These are phyloP conservation scores for Trigoniulus corallinus DNA, from an alignment of 1,140 invertebrate genomes.

Conservation along the genomic window DNA sequence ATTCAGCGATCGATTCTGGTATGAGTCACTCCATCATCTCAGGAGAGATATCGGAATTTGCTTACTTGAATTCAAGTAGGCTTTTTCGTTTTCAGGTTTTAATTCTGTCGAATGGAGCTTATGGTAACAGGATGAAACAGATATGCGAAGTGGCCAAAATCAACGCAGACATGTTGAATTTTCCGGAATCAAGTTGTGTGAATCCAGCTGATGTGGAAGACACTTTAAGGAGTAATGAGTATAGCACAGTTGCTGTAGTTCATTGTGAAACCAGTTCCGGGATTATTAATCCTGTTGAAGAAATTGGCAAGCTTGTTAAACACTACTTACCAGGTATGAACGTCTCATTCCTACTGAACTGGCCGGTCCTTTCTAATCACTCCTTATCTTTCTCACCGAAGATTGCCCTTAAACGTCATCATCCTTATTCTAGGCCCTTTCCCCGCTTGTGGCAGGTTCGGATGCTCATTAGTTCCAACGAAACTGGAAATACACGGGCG, in stretches of 20 bases:
- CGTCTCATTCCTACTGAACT: not conserved
- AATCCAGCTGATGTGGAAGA: constrained; percentile 17
- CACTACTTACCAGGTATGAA: constrained; percentile 18
- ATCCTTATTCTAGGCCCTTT: no score
- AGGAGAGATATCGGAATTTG: no score
- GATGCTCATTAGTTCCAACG: no score
- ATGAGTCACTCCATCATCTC: no score
- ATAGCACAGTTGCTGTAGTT: constrained; percentile 26
- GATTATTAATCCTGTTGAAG: constrained; percentile 29
- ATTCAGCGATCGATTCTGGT: no score
- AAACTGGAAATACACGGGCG: no score
- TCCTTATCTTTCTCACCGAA: no score
- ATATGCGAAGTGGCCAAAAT: constrained; percentile 27
- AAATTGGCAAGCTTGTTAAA: constrained; percentile 26
- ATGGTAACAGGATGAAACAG: constrained; percentile 29
- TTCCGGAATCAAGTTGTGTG: constrained; percentile 25
- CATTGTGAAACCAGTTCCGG: constrained; percentile 35
- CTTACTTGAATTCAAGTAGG: no score
- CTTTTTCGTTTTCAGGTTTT: constrained; percentile 27
- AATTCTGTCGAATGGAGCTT: constrained; percentile 32
- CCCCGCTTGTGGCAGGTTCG: no score
- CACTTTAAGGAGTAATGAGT: constrained; percentile 17
- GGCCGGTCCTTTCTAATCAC: not conserved
- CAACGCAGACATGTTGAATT: constrained; percentile 19
- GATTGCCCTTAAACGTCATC: no score